phyloP scores from a whole-genome alignment of 2,113 vertebrate species.

The Perca flavescens region DNA sequence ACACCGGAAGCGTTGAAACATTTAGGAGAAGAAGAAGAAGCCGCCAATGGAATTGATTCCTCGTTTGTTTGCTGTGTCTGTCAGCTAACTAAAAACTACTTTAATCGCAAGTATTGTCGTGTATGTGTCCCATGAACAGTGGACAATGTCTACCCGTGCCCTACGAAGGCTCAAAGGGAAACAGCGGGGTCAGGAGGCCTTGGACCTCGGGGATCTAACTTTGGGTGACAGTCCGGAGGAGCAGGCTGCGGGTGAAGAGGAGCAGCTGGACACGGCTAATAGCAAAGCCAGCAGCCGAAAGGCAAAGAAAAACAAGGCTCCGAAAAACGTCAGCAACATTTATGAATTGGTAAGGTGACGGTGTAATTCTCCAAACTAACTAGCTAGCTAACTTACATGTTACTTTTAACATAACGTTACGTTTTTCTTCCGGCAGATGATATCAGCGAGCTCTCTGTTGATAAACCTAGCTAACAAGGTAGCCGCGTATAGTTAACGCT shows the following conservation, averaged over 20 bases:
- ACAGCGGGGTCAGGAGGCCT: constrained; percentile 90
- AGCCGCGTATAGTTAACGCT: constrained; percentile 8
- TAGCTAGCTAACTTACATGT: background rate
- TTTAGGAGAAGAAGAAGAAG: constrained; percentile 8
- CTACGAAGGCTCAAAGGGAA: constrained; percentile 91
- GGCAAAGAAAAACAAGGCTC: constrained; percentile 80
- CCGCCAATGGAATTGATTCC: constrained; percentile 16
- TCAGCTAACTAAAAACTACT: background rate
- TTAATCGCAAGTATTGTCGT: background rate
- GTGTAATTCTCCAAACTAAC: too few relatives aligned
- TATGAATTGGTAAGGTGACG: constrained; percentile 86
- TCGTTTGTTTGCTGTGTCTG: constrained; percentile 1
- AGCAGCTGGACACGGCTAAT: constrained; percentile 51
- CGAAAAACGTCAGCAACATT: constrained; percentile 87
- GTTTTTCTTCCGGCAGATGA: background rate
- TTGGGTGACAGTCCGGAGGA: constrained; percentile 69
- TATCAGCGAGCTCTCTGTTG: constrained; percentile 5
- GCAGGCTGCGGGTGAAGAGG: constrained; percentile 51
- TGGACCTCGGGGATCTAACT: constrained; percentile 78
- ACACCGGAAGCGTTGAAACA: background rate
- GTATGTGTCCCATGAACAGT: constrained; percentile 3
- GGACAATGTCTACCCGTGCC: constrained; percentile 91
- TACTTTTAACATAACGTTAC: background rate
- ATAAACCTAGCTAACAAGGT: constrained; percentile 19
- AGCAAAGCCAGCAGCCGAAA: constrained; percentile 70